These are phyloP conservation scores for Molossus alvarezi DNA, from an alignment of 2,797 vertebrate genomes.

Conservation along the genomic window DNA sequence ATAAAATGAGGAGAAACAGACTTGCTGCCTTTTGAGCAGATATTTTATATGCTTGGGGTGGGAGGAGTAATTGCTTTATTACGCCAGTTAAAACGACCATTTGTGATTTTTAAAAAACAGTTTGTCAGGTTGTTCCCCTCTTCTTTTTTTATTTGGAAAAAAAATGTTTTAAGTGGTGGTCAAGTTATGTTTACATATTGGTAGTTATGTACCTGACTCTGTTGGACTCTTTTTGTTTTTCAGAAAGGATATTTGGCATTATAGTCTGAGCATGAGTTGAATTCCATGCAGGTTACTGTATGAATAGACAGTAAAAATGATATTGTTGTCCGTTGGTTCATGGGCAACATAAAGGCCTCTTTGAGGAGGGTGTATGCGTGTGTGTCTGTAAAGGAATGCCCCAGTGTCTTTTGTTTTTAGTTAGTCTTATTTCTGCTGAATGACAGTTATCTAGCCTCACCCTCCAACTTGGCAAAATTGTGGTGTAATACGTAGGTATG, in stretches of 20 bases:
- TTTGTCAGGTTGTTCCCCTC: conserved; percentile 69
- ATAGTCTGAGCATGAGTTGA: conserved; percentile 47
- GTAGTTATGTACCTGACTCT: conserved; percentile 42
- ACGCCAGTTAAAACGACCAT: conserved; percentile 62
- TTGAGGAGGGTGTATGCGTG: background rate
- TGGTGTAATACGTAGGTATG: conserved; percentile 22
- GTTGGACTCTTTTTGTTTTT: conserved; percentile 57
- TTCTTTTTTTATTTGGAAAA: background rate
- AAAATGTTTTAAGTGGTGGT: background rate
- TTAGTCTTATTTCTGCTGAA: conserved; percentile 31
- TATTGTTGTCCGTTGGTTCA: conserved; percentile 46
- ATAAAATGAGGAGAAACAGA: conserved; percentile 51
- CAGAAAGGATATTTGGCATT: conserved; percentile 57
- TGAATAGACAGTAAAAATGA: conserved; percentile 66
- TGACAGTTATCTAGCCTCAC: background rate
- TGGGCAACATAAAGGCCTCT: conserved; percentile 43
- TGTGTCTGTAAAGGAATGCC: background rate
- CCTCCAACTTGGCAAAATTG: conserved; percentile 27
- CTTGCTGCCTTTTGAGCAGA: conserved; percentile 53
- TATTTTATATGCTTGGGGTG: conserved; percentile 66
- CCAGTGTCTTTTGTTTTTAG: conserved; percentile 62
- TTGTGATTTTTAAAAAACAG: conserved; percentile 70
- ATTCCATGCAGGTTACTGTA: conserved; percentile 72
- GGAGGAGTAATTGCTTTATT: conserved; percentile 75
- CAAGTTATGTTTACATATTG: conserved; percentile 53